Conservation (phyloP, 2,113 vertebrate genomes). For the Rhizomys pruinosus region DNA sequence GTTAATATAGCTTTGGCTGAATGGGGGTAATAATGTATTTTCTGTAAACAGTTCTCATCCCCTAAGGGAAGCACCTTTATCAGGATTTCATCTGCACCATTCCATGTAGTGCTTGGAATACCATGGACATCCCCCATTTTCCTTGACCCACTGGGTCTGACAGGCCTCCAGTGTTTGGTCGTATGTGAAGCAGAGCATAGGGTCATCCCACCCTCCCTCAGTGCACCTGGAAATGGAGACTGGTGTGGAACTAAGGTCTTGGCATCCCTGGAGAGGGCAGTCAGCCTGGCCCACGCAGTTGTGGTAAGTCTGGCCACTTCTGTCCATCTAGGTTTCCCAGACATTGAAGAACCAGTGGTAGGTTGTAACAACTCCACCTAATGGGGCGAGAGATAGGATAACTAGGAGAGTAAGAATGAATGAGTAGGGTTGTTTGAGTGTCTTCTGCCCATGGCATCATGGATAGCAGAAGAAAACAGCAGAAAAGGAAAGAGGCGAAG, state of each 20-base stretch:
- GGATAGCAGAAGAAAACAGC: background rate
- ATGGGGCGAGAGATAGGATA: background rate
- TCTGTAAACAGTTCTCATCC: no score
- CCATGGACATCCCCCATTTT: no score
- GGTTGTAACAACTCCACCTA: background rate
- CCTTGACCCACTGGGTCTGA: background rate
- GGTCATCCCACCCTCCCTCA: no score
- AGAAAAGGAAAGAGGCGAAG: background rate
- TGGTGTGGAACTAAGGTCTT: background rate
- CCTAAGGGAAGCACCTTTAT: no score
- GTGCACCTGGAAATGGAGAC: background rate
- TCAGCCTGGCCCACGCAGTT: no score
- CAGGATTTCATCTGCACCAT: no score
- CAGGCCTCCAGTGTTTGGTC: background rate
- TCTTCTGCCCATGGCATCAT: background rate
- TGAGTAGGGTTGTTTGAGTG: background rate
- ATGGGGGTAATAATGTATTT: background rate
- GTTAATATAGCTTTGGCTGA: no score
- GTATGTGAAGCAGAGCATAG: background rate
- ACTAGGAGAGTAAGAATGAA: background rate
- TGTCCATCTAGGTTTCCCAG: background rate
- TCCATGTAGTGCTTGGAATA: no score
- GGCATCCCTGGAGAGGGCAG: no score
- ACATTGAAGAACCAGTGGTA: background rate
- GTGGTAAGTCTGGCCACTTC: background rate